Conservation (phyloP, 1,140 invertebrate genomes). For the Gerris buenoi region DNA sequence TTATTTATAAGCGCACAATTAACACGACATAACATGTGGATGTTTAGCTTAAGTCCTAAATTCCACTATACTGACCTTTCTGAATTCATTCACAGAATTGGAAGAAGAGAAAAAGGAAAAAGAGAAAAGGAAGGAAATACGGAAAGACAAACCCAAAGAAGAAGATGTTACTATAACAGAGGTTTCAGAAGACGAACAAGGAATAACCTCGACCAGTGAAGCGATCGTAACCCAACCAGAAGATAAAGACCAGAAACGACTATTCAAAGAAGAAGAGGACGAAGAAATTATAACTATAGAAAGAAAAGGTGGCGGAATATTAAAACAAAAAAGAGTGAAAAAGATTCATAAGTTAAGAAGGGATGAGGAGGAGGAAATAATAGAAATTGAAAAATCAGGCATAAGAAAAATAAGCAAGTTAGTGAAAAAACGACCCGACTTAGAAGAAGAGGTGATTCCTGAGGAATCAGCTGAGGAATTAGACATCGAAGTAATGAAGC, state of each 20-base stretch:
- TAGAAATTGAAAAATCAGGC: slow-evolving; percentile 21
- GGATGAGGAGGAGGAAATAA: slow-evolving; percentile 15
- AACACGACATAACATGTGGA: slow-evolving; percentile 9
- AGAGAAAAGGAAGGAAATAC: slow-evolving; percentile 10
- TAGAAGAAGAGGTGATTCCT: slow-evolving; percentile 26
- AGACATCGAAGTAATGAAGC: slow-evolving; percentile 14
- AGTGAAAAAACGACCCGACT: slow-evolving; percentile 23
- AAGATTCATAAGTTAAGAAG: slow-evolving; percentile 23
- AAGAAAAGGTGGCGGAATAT: slow-evolving; percentile 19
- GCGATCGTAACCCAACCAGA: slow-evolving; percentile 21
- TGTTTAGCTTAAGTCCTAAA: slow-evolving; percentile 7
- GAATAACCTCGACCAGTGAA: slow-evolving; percentile 8
- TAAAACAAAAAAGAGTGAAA: slow-evolving; percentile 22
- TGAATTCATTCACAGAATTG: slow-evolving; percentile 18
- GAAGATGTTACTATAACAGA: slow-evolving; percentile 20
- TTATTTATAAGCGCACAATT: not conserved
- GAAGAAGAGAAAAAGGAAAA: slow-evolving; percentile 12
- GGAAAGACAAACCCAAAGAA: slow-evolving; percentile 14
- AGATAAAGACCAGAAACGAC: slow-evolving; percentile 14
- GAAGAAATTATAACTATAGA: slow-evolving; percentile 28
- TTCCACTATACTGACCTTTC: slow-evolving; percentile 6
- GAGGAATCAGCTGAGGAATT: slow-evolving; percentile 27
- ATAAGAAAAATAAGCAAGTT: slow-evolving; percentile 28
- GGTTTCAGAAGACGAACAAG: slow-evolving; percentile 21
- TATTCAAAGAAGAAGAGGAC: slow-evolving; percentile 17